These are phyloP conservation scores for Falco peregrinus DNA, from an alignment of 2,797 vertebrate genomes.

Conservation along the genomic window DNA sequence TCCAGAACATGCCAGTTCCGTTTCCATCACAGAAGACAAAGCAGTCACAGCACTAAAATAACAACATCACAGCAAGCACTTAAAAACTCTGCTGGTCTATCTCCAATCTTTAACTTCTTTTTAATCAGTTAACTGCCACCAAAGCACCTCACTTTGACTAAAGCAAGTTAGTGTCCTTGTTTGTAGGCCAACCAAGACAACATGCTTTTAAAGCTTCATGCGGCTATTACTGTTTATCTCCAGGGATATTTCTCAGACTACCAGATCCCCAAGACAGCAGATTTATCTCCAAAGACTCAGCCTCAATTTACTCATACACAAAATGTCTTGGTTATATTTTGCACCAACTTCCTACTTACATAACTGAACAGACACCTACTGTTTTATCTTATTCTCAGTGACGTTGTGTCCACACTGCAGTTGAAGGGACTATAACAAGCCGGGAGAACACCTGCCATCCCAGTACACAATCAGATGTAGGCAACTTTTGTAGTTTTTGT, in stretches of 20 bases:
- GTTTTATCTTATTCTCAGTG: not conserved
- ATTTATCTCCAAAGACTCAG: not conserved
- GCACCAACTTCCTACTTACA: rapidly evolving
- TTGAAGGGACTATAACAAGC: not conserved
- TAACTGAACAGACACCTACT: not conserved
- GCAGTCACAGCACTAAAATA: not conserved
- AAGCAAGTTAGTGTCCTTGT: not conserved
- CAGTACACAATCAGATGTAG: not conserved
- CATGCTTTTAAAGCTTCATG: rapidly evolving
- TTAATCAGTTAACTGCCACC: not conserved
- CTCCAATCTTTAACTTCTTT: not conserved
- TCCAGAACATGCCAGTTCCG: not conserved
- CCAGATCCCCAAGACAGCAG: not conserved
- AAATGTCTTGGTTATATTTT: not conserved
- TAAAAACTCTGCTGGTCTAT: not conserved
- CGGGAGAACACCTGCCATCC: not conserved
- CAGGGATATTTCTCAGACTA: not conserved
- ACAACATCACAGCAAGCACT: not conserved
- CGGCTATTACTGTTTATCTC: not conserved
- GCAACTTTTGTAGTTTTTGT: not conserved
- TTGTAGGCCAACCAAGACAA: not conserved
- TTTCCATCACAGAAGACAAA: not conserved
- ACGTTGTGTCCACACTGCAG: not conserved
- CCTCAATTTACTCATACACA: not conserved
- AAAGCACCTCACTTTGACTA: not conserved